Percentiles rank a stretch among this genome's conserved stretches.
Evolutionary conservation across 2,797 vertebrate genomes (phyloP).

Genomic region (Ispidina lecontei): DNA sequence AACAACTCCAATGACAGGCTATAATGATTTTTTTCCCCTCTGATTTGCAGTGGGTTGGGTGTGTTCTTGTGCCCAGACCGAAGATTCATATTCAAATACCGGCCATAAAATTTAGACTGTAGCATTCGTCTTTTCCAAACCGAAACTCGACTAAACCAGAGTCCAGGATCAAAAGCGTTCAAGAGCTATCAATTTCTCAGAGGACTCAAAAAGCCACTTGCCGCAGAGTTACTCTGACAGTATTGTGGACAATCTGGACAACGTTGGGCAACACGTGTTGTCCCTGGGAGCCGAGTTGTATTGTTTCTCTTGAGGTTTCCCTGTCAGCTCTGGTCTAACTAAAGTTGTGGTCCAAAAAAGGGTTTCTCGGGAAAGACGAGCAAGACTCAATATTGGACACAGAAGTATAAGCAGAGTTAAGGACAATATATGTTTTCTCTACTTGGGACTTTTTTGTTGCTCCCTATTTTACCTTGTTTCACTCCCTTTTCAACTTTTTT

Average conservation of each 20-base stretch:
- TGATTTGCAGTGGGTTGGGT: constrained; percentile 27
- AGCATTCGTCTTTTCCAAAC: neutral
- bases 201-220: constrained; percentile 10
- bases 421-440: neutral
- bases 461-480: neutral
- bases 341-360: neutral
- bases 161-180: neutral
- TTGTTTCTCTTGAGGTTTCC: neutral
- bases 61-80: constrained; percentile 47
- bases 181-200: constrained; percentile 11
- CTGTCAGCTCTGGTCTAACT: neutral
- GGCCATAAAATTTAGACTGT: constrained; percentile 41
- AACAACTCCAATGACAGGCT: constrained; percentile 7
- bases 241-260: neutral
- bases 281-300: neutral
- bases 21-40: constrained; percentile 11
- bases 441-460: neutral
- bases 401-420: neutral
- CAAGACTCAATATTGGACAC: neutral
- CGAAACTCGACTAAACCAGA: constrained; percentile 45
- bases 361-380: neutral
- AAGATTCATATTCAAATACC: constrained; percentile 17
- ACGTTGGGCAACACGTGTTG: neutral
- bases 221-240: neutral
- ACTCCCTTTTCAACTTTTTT: neutral